phyloP scores from a whole-genome alignment of 1,140 invertebrate species.

The Bombus soroeensis region DNA sequence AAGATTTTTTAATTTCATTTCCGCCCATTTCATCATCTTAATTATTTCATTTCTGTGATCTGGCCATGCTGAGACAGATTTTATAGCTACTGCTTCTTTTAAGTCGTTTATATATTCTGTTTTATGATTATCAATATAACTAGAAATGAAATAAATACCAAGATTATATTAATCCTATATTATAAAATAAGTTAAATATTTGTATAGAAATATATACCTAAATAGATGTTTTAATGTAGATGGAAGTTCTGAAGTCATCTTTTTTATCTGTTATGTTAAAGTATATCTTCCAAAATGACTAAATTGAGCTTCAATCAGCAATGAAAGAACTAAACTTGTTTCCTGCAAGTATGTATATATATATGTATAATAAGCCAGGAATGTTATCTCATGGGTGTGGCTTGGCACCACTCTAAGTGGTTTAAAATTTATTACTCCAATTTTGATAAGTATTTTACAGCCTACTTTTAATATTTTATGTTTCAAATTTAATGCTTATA shows the following conservation, averaged over 20 bases:
- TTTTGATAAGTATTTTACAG: neutral
- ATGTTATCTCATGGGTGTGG: neutral
- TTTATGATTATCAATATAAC: slow-evolving; percentile 91
- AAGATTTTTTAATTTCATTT: slow-evolving; percentile 88
- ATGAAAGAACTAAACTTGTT: too few relatives aligned
- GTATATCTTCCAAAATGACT: neutral
- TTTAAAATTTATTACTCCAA: too few relatives aligned
- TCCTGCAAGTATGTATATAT: neutral
- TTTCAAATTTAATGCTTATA: too few relatives aligned
- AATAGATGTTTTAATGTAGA: slow-evolving; percentile 60
- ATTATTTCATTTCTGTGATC: slow-evolving; percentile 89
- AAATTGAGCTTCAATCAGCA: too few relatives aligned
- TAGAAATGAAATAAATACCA: slow-evolving; percentile 71
- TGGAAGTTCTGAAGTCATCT: slow-evolving; percentile 63
- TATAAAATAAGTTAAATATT: neutral
- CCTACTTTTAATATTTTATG: neutral
- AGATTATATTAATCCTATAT: neutral
- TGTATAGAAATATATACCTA: slow-evolving; percentile 48
- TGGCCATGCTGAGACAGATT: slow-evolving; percentile 97
- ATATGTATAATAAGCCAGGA: neutral
- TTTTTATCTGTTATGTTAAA: neutral
- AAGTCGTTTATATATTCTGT: slow-evolving; percentile 90
- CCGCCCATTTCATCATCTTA: slow-evolving; percentile 92
- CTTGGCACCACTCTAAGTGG: too few relatives aligned
- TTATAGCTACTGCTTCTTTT: slow-evolving; percentile 94